Conservation (phyloP, 2,797 vertebrate species). For the Anas georgica region DNA sequence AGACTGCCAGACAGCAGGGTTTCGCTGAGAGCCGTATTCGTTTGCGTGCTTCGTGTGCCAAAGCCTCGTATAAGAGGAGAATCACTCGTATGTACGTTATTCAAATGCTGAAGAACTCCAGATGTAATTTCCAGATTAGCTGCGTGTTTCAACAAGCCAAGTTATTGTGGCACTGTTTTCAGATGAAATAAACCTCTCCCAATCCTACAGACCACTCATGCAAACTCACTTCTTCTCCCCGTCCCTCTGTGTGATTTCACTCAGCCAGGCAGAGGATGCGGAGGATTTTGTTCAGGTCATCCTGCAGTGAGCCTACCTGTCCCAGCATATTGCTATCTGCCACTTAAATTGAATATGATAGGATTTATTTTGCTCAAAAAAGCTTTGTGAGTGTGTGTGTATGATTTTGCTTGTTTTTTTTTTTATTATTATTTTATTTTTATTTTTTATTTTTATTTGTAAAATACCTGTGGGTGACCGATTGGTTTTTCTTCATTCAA, state of each 20-base stretch:
- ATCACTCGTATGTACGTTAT: not conserved
- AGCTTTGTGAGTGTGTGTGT: too few relatives aligned
- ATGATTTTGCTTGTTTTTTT: too few relatives aligned
- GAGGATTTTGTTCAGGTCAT: not conserved
- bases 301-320: not conserved
- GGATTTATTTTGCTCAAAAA: not conserved
- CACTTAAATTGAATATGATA: not conserved
- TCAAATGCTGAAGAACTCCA: not conserved
- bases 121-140: not conserved
- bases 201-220: not conserved
- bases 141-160: not conserved
- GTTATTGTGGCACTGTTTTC: fast-evolving
- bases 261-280: not conserved
- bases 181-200: not conserved
- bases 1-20: not conserved
- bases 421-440: not conserved
- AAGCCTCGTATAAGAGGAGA: not conserved
- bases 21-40: not conserved
- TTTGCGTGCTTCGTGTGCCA: not conserved
- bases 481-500: not conserved
- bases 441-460: too few relatives aligned
- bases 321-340: not conserved
- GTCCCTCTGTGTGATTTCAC: fast-evolving
- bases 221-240: not conserved
- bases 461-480: not conserved